A percentile compares a stretch with the other conserved stretches of the same genome.
Evolutionary conservation across 2,888 invertebrate species (phyloP).

Genomic region (Platynereis dumerilii): DNA sequence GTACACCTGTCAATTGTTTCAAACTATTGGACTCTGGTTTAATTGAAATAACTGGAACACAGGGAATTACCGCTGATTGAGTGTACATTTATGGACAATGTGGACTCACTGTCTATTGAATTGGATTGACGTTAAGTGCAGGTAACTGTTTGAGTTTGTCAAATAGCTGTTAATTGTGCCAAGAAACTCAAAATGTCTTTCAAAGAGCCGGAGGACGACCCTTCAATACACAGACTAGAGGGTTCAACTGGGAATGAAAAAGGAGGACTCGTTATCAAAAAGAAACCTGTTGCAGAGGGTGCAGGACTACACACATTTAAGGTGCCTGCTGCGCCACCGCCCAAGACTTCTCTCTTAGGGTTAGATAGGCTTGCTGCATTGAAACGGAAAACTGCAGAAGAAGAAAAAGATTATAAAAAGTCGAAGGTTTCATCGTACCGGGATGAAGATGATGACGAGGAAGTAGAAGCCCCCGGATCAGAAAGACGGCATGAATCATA

Average conservation of each 20-base stretch:
- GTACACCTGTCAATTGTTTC: no score
- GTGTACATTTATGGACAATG: no score
- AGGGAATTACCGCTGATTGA: no score
- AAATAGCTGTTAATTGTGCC: no score
- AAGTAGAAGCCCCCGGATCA: constrained; percentile 16
- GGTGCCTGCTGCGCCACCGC: constrained; percentile 21
- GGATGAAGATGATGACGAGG: constrained; percentile 44
- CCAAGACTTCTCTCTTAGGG: constrained; percentile 58
- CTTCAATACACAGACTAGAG: constrained; percentile 56
- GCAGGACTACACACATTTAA: constrained; percentile 26
- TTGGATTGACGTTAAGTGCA: no score
- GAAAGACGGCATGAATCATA: constrained; percentile 6
- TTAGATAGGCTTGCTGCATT: constrained; percentile 63
- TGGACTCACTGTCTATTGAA: no score
- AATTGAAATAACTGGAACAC: no score
- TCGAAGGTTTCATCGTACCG: constrained; percentile 52
- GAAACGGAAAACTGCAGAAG: constrained; percentile 50
- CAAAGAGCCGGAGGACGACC: constrained; percentile 37
- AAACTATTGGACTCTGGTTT: no score
- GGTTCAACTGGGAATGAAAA: constrained; percentile 52
- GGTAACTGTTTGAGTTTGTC: no score
- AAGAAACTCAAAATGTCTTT: no score
- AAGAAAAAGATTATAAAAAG: constrained; percentile 41
- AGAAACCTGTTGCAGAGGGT: constrained; percentile 47
- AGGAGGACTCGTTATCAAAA: constrained; percentile 62